Evolutionary conservation across 2,797 vertebrate species (phyloP), one percentile per base, ranked within the genome.

Genomic region (Chaenodraco wilsoni): DNA sequence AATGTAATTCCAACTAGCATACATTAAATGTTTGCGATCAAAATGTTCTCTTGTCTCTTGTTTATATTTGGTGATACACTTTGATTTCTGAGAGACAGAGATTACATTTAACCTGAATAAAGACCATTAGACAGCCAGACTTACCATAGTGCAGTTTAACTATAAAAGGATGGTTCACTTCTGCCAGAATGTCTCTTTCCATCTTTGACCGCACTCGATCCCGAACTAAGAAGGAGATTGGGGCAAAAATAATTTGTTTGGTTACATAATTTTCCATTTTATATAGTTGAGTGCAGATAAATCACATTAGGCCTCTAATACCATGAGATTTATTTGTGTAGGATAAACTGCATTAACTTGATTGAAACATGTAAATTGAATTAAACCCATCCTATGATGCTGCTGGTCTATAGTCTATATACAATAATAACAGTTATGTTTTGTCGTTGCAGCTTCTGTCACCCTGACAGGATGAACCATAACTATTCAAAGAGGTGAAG

Each of bases 131-230:
- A 63, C 40, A 51, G 3, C 9, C 9, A 76, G 48, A 76, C 93
- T 95, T 84, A 98, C 97, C 97, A 16, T 99, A 99, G 83, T 99
- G 97, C 48, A 99, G 96, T 92, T 98, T 99, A 69, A 99, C 97
- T 75, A 99, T 99, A 88, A 98, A 99, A 27, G 97, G 97, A 84
- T 99, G 97, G 84, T 97, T 99, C 84, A 99, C 97, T 93, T 99
- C 97, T 11, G 96, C 97, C 79, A 99, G 91, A 86, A 99, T 99
- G 84, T 99, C 97, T 88, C 97, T 95, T 81, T 99, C 97, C 97
- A 99, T 98, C 91, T 98, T 98, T 0, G 97, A 98, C 44, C 97
- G 90, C 56, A 98, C 97, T 2, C 97, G 94, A 92, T 99, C 97
- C 27, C 97, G 96, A 68, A 99, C 97, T 99, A 79, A 73, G 27